Conservation (phyloP, 2,888 invertebrate species). For the Cremastinae sp. region DNA sequence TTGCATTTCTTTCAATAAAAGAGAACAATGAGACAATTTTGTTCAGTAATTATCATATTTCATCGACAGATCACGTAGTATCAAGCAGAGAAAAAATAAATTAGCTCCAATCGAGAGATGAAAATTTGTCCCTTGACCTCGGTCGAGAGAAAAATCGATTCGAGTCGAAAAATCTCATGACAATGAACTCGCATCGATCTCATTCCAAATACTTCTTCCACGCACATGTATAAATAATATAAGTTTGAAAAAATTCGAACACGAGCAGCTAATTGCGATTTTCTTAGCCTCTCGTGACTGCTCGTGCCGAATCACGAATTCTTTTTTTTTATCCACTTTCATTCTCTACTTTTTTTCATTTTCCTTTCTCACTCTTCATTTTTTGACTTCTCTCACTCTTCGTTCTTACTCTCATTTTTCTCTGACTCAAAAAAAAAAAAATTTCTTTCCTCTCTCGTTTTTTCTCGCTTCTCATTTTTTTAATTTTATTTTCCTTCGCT, state of each 20-base stretch:
- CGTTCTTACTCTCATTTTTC: too few relatives aligned
- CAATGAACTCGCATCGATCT: constrained; percentile 15
- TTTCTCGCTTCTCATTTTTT: background rate
- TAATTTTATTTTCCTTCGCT: constrained; percentile 21
- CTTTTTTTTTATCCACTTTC: constrained; percentile 18
- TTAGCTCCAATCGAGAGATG: background rate
- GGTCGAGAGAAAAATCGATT: constrained; percentile 27
- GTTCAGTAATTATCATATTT: too few relatives aligned
- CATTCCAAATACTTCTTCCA: constrained; percentile 9
- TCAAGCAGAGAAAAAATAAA: background rate
- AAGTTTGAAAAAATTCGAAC: constrained; percentile 38
- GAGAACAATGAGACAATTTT: too few relatives aligned
- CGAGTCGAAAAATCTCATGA: background rate
- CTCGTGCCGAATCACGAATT: constrained; percentile 45
- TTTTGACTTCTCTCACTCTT: background rate
- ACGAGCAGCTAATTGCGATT: constrained; percentile 21
- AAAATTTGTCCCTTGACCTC: too few relatives aligned
- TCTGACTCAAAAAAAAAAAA: too few relatives aligned
- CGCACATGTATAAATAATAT: constrained; percentile 36
- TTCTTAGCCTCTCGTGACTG: constrained; percentile 54
- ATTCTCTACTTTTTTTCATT: too few relatives aligned
- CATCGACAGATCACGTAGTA: too few relatives aligned
- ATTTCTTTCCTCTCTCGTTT: background rate
- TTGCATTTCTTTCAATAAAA: too few relatives aligned
- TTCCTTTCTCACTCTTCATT: background rate